Evolutionary conservation across 2,888 invertebrate species (phyloP), one percentile per base, ranked within the genome.

Genomic region (Cyclophora punctaria): DNA sequence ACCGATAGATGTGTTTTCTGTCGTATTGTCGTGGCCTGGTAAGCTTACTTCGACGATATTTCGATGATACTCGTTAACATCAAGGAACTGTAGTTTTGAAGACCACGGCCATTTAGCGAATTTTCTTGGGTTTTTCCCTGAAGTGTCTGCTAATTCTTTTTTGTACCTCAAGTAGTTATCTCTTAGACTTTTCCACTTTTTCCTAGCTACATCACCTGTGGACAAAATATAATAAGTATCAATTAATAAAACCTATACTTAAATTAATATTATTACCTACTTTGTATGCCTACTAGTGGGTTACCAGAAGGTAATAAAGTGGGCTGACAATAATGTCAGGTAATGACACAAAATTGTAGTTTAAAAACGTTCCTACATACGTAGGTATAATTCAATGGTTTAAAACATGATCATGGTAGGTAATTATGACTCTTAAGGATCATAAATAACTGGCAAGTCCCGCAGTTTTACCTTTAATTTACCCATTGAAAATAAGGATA

Each of bases 131-230:
- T 45, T 46, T 49, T 49, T 47, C 5, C 48, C 51, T 44, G 49
- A 48, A 46, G 46, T 42, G 34, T 41, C 49, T 49, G 47, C 44
- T 35, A 44, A 44, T 37, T 46, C 48, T 48, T 49, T 55, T 49
- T 51, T 55, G 35, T 51, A 51, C 41, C 46, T 49, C 45, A 51
- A 46, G 35, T 51, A 55, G 35, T 48, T 51, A 41, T 55, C 54
- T 35, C 49, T 51, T 37, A 51, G 7, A 37, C 48, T 49, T 34
- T 52, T 52, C 48, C 52, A 57, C 37, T 48, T 50, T 7, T 48
- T 40, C 41, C n/a, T 44, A 35, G 20, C 42, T 20, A 42, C 5
- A 40, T 42, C 46, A 46, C 46, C 51, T 52, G 44, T 42, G 48
- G 48, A 42, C 4, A 45, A 46, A 46, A 45, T 3, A 49, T 35